Percentiles rank a stretch among this genome's conserved stretches.
Evolutionary conservation across 2,888 invertebrate species (phyloP).

Genomic region (Rotaria sp.): DNA sequence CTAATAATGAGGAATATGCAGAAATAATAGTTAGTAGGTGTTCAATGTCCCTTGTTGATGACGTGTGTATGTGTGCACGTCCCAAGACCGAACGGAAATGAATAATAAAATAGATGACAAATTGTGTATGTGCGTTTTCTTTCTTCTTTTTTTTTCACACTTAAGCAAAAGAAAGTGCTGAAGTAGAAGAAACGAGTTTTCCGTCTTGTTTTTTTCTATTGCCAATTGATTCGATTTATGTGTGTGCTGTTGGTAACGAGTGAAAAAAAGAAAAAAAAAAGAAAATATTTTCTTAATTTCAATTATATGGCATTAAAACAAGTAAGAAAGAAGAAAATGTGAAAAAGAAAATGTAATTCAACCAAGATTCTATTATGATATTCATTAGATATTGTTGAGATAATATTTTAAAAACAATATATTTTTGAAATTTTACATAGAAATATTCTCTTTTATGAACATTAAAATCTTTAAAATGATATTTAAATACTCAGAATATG

Average conservation of each 20-base stretch:
- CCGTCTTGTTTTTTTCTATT: not conserved
- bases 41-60: not conserved
- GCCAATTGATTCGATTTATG: not conserved
- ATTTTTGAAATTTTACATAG: not conserved
- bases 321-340: not conserved
- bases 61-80: not conserved
- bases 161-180: not conserved
- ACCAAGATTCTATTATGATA: not conserved
- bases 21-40: not conserved
- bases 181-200: not conserved
- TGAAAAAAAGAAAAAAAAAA: not conserved
- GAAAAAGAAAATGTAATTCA: not conserved
- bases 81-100: slow-evolving; percentile 7
- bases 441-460: not conserved
- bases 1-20: not conserved
- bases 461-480: not conserved
- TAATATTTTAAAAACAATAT: not conserved
- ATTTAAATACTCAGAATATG: not conserved
- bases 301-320: not conserved
- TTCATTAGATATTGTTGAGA: not conserved
- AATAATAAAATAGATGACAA: not conserved
- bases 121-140: not conserved
- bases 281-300: not conserved
- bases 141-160: not conserved
- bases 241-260: not conserved